Evolutionary conservation across 2,113 vertebrate genomes (phyloP), one percentile per base, ranked within the genome.

Genomic region (Callipepla squamata): DNA sequence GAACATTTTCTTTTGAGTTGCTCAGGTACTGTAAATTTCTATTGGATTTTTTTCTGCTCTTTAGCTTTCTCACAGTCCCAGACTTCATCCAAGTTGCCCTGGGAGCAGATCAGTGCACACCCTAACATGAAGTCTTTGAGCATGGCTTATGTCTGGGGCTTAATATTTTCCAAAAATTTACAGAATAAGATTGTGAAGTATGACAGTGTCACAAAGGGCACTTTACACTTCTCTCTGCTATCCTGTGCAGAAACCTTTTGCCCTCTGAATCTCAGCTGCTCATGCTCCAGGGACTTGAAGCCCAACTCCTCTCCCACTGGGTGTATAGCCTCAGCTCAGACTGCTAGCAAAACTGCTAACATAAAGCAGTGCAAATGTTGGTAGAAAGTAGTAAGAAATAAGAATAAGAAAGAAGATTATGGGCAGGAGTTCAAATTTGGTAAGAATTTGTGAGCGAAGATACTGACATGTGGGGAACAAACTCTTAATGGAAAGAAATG

Each of bases 31-130:
- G 0, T 13, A 82, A 38, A 9, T 67, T 80, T 84, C 16, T 72
- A 9, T 30, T 69, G 30, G 11, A 19, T 77, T 80, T 85, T 77
- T 80, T 85, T 83, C 28, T 61, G 10, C 7, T 83, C 20, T 36
- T 91, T 57, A 55, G 2, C 1, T 6, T 13, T 59, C 16, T 51
- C 13, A 42, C 30, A 75, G 67, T 10, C 22, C 83, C 61, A 80
- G 38, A 26, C 3, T 16, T 72, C 21, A 17, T 4, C 4, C 67
- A 57, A 13, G 15, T 45, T 78, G 25, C 20, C 0, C 19, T 0
- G 17, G 9, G 32, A 61, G 11, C 62, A 36, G 48, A 80, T 74
- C 34, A 1, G 2, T n/a, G 7, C n/a, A 19, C 5, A n/a, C 17
- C 13, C 25, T 81, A 53, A 76, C 4, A 11, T 5, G 4, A 59